phyloP scores from a whole-genome alignment of 2,113 vertebrate species.

The Hystrix cristata region DNA sequence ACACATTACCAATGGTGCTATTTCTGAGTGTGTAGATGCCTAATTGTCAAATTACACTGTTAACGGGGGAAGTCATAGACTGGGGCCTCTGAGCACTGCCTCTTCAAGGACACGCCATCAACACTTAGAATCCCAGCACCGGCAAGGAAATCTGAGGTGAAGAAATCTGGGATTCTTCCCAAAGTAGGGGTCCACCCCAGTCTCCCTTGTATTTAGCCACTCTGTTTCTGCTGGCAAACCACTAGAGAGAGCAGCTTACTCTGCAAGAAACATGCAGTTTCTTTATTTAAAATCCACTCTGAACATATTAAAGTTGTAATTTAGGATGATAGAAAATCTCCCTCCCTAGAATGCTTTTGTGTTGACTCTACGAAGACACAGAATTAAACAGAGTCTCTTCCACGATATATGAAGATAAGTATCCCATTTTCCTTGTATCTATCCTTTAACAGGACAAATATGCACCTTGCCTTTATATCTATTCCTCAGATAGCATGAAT shows the following conservation, averaged over 20 bases:
- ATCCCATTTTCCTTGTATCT: not conserved
- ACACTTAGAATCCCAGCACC: not conserved
- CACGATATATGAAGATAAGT: not conserved
- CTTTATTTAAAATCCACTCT: conserved; percentile 2
- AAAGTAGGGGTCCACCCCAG: fast-evolving
- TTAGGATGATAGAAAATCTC: not conserved
- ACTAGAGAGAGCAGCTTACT: not conserved
- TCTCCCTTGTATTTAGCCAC: not conserved
- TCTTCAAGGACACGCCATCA: not conserved
- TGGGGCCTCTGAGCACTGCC: not conserved
- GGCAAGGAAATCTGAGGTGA: not conserved
- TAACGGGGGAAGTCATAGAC: not conserved
- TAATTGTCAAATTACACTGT: not conserved
- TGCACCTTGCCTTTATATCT: not conserved
- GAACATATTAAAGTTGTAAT: not conserved
- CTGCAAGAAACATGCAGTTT: not conserved
- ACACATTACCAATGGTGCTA: fast-evolving
- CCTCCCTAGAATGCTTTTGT: not conserved
- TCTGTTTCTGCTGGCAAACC: not conserved
- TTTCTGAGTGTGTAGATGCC: not conserved
- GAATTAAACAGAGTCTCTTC: not conserved
- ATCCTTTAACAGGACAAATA: not conserved
- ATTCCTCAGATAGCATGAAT: not conserved
- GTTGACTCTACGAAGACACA: not conserved
- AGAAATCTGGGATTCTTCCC: not conserved